Evolutionary conservation across 2,113 vertebrate species (phyloP), one percentile per base, ranked within the genome.

Genomic region (Chaetodon auriga): DNA sequence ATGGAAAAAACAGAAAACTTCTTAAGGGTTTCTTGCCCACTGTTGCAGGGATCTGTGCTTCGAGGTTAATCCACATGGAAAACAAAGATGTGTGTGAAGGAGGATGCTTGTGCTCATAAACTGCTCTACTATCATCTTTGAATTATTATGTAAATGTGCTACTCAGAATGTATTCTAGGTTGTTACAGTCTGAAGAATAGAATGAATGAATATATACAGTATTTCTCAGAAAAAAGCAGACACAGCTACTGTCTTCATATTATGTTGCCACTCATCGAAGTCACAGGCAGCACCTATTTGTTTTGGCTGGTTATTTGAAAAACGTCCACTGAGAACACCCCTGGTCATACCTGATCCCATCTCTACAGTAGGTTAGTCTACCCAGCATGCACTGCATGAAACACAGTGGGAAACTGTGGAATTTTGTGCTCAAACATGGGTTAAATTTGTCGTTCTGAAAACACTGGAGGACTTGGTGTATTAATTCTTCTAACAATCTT

Each of bases 401-500:
- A 73, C 38, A 70, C 49, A 25, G 38, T 21, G 49, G 48, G 16
- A 78, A 69, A 54, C 45, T 65, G 63, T 75, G 35, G 48, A 68
- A 30, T 38, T 53, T 38, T 62, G 38, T 12, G 3, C 43, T 58
- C 55, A 43, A 48, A 68, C 30, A 23, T 5, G 9, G 23, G 18
- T 18, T 68, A 2, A 6, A 43, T 30, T 21, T 51, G 10, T 41
- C 3, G n/a, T 23, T 41, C 15, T 19, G 18, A 60, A 60, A 68
- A 78, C 30, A 58, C 23, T 71, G 48, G 38, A 23, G 51, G 41
- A n/a, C 36, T 23, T 48, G 12, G 21, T 2, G 5, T 11, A 57
- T 7, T 2, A n/a, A 63, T 55, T 41, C 49, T 9, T 51, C n/a
- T 13, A 19, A 12, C 23, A 1, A 38, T 69, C 18, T 21, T 4